These are phyloP conservation scores for Montipora capricornis DNA, from an alignment of 64 coral and sea anemone genomes.

Conservation along the genomic window DNA sequence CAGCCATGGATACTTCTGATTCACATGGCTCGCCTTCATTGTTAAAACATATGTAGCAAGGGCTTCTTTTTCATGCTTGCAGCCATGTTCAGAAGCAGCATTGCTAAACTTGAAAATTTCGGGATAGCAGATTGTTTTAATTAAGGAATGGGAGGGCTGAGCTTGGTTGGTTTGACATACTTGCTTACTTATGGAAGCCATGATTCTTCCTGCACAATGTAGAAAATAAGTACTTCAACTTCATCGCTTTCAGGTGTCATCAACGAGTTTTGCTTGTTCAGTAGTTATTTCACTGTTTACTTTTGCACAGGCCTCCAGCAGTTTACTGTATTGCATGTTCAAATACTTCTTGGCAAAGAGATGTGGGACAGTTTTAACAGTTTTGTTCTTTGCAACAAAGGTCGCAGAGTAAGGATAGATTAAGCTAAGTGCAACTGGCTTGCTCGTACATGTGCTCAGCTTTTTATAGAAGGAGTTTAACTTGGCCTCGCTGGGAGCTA, in stretches of 20 bases:
- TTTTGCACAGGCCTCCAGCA: conserved; percentile 48
- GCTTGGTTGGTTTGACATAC: conserved; percentile 60
- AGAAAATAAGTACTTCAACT: conserved; percentile 39
- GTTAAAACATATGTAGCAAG: conserved; percentile 59
- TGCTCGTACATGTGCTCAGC: too few species aligned
- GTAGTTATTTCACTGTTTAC: conserved; percentile 32
- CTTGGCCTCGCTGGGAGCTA: conserved; percentile 54
- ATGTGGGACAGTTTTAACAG: not conserved
- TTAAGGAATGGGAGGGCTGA: conserved; percentile 55
- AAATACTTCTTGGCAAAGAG: conserved; percentile 53
- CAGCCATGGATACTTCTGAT: conserved; percentile 60
- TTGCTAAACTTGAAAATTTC: conserved; percentile 55
- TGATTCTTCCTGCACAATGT: conserved; percentile 61
- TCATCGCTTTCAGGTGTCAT: conserved; percentile 55
- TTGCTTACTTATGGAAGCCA: conserved; percentile 20
- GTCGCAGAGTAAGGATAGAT: not conserved
- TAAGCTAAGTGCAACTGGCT: not conserved
- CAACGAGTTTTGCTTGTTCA: conserved; percentile 37
- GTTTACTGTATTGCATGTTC: conserved; percentile 38
- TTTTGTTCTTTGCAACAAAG: too few species aligned
- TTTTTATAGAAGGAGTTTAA: not conserved
- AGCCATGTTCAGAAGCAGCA: conserved; percentile 53
- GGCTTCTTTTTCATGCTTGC: conserved; percentile 61
- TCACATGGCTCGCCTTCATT: conserved; percentile 59
- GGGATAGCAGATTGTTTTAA: conserved; percentile 60